phyloP scores from a whole-genome alignment of 1,140 invertebrate species.

The Lepidostoma basale region DNA sequence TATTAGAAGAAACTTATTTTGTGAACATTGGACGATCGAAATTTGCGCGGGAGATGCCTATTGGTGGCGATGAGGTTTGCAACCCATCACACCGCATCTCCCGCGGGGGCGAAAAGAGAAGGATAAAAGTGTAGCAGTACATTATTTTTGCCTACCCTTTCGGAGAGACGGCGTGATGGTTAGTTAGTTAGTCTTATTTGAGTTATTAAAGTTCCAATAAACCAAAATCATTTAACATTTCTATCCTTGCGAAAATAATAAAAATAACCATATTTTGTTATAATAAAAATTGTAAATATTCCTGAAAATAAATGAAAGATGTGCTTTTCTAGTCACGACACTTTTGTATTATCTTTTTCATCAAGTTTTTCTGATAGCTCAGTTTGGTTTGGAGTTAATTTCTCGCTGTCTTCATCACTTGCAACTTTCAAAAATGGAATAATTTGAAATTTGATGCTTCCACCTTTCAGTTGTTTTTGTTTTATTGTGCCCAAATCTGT shows the following conservation, averaged over 20 bases:
- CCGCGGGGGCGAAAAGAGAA: too few species aligned
- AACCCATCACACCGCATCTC: too few species aligned
- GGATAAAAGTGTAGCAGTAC: too few species aligned
- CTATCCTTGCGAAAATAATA: neutral
- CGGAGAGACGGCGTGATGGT: too few species aligned
- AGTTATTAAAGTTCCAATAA: too few species aligned
- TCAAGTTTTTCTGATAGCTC: neutral
- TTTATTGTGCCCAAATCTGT: slow-evolving; percentile 54
- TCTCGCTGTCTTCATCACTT: neutral
- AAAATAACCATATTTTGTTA: slow-evolving; percentile 28
- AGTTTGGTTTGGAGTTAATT: neutral
- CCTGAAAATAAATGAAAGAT: slow-evolving; percentile 22
- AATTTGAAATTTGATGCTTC: slow-evolving; percentile 64
- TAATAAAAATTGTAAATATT: slow-evolving; percentile 1
- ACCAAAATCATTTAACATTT: neutral
- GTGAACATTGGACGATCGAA: too few species aligned
- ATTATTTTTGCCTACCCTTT: too few species aligned
- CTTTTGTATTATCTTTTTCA: neutral
- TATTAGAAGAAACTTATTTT: too few species aligned
- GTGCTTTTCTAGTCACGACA: slow-evolving; percentile 34
- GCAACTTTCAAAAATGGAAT: slow-evolving; percentile 52
- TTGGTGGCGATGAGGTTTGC: too few species aligned
- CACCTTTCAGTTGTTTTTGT: slow-evolving; percentile 65
- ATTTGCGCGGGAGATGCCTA: too few species aligned
- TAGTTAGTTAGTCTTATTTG: too few species aligned